phyloP scores from a whole-genome alignment of 2,888 invertebrate species.

The Dioctria rufipes region DNA sequence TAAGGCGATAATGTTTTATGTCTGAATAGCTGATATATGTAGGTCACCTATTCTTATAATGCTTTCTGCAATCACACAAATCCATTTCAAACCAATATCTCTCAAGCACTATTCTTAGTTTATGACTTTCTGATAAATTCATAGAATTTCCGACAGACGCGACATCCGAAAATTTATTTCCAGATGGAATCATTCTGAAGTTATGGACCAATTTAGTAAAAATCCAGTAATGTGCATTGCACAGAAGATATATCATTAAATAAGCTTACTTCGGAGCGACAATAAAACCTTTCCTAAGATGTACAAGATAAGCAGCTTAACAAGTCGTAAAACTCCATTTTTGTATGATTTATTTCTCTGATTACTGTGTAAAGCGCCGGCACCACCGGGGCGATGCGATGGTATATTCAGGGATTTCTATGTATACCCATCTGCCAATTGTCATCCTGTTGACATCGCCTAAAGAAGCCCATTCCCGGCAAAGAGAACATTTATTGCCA shows the following conservation, averaged over 20 bases:
- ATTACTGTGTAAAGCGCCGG: slow-evolving; percentile 8
- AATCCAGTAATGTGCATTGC: slow-evolving; percentile 18
- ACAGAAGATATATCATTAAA: slow-evolving; percentile 34
- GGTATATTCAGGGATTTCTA: neutral
- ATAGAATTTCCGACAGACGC: no score
- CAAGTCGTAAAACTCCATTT: slow-evolving; percentile 47
- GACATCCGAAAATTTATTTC: no score
- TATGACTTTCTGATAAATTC: no score
- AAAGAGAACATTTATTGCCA: neutral
- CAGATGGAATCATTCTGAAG: no score
- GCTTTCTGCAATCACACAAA: no score
- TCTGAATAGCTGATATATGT: no score
- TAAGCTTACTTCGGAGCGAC: slow-evolving; percentile 42
- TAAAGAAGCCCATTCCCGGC: neutral
- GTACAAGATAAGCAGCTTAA: slow-evolving; percentile 47
- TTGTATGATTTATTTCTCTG: slow-evolving; percentile 51
- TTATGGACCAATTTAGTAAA: no score
- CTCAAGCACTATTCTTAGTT: no score
- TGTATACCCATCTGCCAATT: slow-evolving; percentile 37
- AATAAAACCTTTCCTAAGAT: slow-evolving; percentile 33
- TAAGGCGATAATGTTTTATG: no score
- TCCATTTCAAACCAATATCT: no score
- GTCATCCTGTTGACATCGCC: neutral
- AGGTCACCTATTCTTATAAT: no score
- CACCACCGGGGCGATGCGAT: neutral